Conservation (phyloP, 2,888 invertebrate species). For the Aplocera efformata region DNA sequence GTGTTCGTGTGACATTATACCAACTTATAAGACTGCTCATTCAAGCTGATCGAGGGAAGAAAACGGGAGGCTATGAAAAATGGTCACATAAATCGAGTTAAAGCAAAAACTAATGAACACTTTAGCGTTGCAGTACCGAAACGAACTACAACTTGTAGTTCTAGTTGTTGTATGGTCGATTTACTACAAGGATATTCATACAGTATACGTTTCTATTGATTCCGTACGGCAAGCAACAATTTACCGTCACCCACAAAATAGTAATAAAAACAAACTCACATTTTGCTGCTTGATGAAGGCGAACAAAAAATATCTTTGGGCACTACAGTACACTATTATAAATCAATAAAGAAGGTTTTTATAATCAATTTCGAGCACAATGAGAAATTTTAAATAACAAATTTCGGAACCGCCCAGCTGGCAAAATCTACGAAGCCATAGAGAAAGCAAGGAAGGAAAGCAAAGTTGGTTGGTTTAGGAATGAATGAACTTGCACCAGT, state of each 20-base stretch:
- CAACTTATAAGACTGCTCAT: conserved; percentile 14
- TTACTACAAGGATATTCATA: conserved; percentile 3
- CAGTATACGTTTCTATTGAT: conserved; percentile 41
- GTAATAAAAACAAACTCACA: conserved; percentile 19
- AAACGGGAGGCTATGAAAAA: background rate
- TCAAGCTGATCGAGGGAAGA: conserved; percentile 19
- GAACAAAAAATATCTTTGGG: conserved; percentile 3
- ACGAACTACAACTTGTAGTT: too few relatives aligned
- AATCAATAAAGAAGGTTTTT: background rate
- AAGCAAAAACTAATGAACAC: too few relatives aligned
- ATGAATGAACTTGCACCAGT: too few relatives aligned
- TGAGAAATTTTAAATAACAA: conserved; percentile 38
- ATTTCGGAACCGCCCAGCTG: conserved; percentile 71
- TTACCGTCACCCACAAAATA: conserved; percentile 13
- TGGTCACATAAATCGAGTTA: background rate
- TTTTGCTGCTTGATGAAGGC: conserved; percentile 8
- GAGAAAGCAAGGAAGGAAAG: conserved; percentile 22
- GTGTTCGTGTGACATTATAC: too few relatives aligned
- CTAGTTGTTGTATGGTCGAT: too few relatives aligned
- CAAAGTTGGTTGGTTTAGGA: too few relatives aligned
- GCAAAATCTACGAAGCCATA: conserved; percentile 52
- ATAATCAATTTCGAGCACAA: background rate
- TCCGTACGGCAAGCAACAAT: conserved; percentile 36
- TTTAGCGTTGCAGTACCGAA: too few relatives aligned
- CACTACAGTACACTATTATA: background rate